Evolutionary conservation across 2,113 vertebrate species (phyloP), one percentile per base, ranked within the genome.

Genomic region (Eurypyga helias): DNA sequence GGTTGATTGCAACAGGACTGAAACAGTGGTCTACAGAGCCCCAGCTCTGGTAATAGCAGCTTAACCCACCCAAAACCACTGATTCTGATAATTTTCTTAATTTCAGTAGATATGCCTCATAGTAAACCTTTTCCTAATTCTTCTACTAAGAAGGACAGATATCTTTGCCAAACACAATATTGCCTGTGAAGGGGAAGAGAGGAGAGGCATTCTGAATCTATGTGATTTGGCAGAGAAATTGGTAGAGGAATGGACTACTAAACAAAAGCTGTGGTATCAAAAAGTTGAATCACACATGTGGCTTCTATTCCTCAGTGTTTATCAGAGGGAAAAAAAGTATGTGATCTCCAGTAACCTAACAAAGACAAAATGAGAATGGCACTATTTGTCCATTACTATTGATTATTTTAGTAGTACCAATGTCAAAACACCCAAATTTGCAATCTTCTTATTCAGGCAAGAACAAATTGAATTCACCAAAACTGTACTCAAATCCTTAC

Each of bases 251-350:
- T n/a, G 15, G 54, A 14, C 52, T 67, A 31, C 33, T 76, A 79
- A 55, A 92, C 49, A 84, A 89, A 91, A 84, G 41, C 31, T 49
- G 41, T 84, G 54, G 11, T 85, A 76, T 69, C 46, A 87, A 91
- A 69, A 46, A n/a, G 17, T 61, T 65, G 72, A 84, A 55, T 69
- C 62, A 64, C 69, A 84, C 69, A 61, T 24, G 38, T 91, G 83
- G 52, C 43, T 94, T 93, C 76, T 94, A 43, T 84, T 93, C 18
- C 13, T 90, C 58, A 29, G 29, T 46, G 48, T 82, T 78, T 79
- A 89, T 33, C 3, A 0, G 5, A 2, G 16, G 25, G 1, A 0
- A 3, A 3, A n/a, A 69, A 72, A 25, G 1, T 28, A 29, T 33
- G 18, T 46, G 60, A 60, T 89, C 69, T 94, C 72, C 67, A 92